These are phyloP conservation scores for Heliconius erato DNA, from an alignment of 2,888 invertebrate species.

Conservation along the genomic window DNA sequence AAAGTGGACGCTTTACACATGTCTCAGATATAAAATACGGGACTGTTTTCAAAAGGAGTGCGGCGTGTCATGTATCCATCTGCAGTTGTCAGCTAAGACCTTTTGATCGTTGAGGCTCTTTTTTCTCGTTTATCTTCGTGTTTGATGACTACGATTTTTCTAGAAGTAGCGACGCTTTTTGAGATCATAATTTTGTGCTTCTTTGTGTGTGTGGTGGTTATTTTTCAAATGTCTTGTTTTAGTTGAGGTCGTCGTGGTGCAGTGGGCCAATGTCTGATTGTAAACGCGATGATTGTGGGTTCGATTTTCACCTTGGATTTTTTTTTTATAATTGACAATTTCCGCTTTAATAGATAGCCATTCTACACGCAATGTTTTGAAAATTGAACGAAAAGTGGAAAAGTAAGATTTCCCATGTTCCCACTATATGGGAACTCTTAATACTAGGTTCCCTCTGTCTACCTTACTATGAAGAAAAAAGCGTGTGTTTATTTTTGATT, in stretches of 20 bases:
- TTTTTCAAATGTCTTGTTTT: background rate
- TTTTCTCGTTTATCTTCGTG: conserved; percentile 47
- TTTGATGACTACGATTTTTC: conserved; percentile 37
- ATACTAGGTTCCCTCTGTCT: background rate
- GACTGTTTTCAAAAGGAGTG: conserved; percentile 69
- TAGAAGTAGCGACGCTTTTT: conserved; percentile 29
- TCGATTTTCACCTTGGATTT: background rate
- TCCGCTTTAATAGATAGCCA: background rate
- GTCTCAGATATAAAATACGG: conserved; percentile 72
- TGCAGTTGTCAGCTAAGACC: conserved; percentile 66
- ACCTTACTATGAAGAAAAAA: background rate
- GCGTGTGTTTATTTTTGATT: too few relatives aligned
- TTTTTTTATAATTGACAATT: background rate
- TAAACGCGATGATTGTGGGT: background rate
- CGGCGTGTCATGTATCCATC: conserved; percentile 69
- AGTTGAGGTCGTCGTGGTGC: background rate
- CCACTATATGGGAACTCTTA: too few relatives aligned
- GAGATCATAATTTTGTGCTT: conserved; percentile 10
- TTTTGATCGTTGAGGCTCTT: conserved; percentile 65
- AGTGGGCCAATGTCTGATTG: background rate
- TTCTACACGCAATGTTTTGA: background rate
- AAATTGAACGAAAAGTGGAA: too few relatives aligned
- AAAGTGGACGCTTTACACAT: conserved; percentile 70
- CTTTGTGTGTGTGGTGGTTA: background rate
- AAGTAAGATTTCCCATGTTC: too few relatives aligned